These are phyloP conservation scores for Geophilus truncorum DNA, from an alignment of 2,888 invertebrate genomes.

Conservation along the genomic window DNA sequence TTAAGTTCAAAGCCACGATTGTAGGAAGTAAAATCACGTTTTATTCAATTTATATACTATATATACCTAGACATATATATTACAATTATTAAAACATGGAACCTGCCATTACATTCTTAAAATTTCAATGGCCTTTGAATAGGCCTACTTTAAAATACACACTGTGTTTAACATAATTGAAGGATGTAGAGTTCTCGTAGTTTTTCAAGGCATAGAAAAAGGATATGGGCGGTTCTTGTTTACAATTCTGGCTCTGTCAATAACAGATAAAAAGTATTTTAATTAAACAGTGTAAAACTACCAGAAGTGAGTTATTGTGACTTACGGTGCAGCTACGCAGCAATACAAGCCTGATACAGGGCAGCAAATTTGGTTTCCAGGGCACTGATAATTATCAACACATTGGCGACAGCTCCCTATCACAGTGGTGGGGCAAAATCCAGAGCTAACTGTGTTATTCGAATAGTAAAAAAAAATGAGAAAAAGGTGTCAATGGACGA, in stretches of 20 bases:
- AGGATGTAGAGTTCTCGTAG: not conserved
- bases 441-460: not conserved
- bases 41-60: too few relatives aligned
- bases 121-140: conserved; percentile 6
- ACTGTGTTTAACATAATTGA: not conserved
- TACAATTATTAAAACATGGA: not conserved
- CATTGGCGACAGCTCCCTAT: conserved; percentile 11
- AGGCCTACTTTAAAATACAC: not conserved
- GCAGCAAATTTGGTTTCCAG: conserved; percentile 28
- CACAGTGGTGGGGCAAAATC: not conserved
- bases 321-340: conserved; percentile 6
- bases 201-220: not conserved
- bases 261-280: not conserved
- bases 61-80: too few relatives aligned
- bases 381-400: not conserved
- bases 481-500: too few relatives aligned
- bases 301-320: not conserved
- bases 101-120: not conserved
- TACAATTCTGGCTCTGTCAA: not conserved
- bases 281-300: not conserved
- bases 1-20: not conserved
- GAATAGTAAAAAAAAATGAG: too few relatives aligned
- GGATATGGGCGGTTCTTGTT: not conserved
- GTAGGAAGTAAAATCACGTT: not conserved
- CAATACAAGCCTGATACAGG: conserved; percentile 19